Conservation (phyloP, 2,113 vertebrate genomes). For the Microcebus murinus region DNA sequence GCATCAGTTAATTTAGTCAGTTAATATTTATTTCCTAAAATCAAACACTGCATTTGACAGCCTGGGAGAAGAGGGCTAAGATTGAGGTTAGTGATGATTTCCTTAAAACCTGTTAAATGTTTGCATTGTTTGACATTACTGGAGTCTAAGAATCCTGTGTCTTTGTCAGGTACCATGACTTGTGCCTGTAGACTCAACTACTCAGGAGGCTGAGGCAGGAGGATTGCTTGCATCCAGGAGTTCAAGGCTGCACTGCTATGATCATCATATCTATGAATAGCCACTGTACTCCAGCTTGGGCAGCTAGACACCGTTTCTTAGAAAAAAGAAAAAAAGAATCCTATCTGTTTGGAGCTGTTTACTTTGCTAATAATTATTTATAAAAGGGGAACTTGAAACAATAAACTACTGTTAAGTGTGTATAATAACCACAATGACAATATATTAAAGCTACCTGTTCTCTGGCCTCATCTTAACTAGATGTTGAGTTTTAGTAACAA, state of each 20-base stretch:
- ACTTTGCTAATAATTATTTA: slow-evolving; percentile 19
- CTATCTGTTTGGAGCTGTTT: background rate
- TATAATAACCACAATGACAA: background rate
- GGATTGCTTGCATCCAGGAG: too few relatives aligned
- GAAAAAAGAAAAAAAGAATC: background rate
- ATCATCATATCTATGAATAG: too few relatives aligned
- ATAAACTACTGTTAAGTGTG: background rate
- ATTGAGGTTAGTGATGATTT: background rate
- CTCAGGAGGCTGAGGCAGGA: too few relatives aligned
- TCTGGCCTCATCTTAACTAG: background rate
- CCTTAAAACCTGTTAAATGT: background rate
- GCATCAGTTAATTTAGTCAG: background rate
- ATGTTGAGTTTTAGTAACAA: background rate
- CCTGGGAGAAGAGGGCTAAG: background rate
- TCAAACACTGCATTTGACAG: background rate
- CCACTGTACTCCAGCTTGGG: too few relatives aligned
- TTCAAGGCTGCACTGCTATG: too few relatives aligned
- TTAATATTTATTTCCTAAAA: slow-evolving; percentile 47
- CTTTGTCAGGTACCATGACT: background rate
- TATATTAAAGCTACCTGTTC: background rate
- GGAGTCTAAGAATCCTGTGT: background rate
- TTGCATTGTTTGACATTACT: background rate
- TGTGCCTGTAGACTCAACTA: too few relatives aligned
- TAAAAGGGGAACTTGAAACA: background rate
- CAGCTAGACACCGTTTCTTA: too few relatives aligned